A percentile compares a stretch with the other conserved stretches of the same genome.
Conservation (phyloP, 2,113 vertebrate genomes). For the Sander lucioperca region DNA sequence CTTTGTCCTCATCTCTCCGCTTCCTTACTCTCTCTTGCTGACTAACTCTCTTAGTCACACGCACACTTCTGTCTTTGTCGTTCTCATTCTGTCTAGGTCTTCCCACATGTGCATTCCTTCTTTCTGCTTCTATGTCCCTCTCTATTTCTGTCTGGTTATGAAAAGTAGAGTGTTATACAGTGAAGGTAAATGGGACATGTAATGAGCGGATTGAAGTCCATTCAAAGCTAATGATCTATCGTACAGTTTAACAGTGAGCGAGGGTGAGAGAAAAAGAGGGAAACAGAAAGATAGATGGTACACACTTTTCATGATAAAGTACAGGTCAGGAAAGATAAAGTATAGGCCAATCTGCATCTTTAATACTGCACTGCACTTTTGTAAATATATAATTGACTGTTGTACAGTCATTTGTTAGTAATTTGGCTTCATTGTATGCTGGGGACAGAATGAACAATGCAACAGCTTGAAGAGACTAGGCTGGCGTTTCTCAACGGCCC, state of each 20-base stretch:
- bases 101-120: slow-evolving; percentile 11
- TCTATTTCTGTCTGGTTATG: slow-evolving; percentile 50
- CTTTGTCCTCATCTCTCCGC: slow-evolving; percentile 25
- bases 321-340: slow-evolving; percentile 5
- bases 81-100: slow-evolving; percentile 33
- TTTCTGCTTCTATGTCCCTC: neutral
- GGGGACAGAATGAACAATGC: neutral
- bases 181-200: slow-evolving; percentile 85
- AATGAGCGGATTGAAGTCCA: slow-evolving; percentile 80
- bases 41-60: slow-evolving; percentile 6
- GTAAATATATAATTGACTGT: neutral
- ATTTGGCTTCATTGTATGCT: neutral
- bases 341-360: neutral
- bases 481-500: no score
- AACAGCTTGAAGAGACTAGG: neutral
- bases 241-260: slow-evolving; percentile 62
- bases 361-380: neutral
- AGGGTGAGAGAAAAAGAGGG: slow-evolving; percentile 42
- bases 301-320: slow-evolving; percentile 22
- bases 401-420: neutral
- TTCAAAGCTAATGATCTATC: slow-evolving; percentile 82
- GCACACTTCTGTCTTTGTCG: slow-evolving; percentile 4
- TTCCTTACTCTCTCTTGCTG: slow-evolving; percentile 16
- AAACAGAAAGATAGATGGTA: slow-evolving; percentile 42
- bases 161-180: slow-evolving; percentile 69